phyloP scores from a whole-genome alignment of 53 echinoderm and acorn worm species.

The Holothuria leucospilota region DNA sequence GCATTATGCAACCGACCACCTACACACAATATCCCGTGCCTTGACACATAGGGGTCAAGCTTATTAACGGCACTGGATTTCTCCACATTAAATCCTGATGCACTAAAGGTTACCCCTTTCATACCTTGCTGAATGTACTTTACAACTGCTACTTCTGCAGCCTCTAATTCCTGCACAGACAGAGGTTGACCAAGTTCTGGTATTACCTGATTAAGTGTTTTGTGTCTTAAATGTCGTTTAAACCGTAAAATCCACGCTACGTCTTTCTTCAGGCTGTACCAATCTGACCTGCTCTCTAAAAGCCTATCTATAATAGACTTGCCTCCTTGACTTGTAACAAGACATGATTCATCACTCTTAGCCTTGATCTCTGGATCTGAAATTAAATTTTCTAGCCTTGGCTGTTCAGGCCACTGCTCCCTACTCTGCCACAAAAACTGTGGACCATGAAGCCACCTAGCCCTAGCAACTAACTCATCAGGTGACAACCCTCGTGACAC shows the following conservation, averaged over 20 bases:
- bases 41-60: constrained; percentile 58
- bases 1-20: constrained; percentile 62
- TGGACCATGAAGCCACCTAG: constrained; percentile 72
- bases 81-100: background rate
- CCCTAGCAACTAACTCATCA: constrained; percentile 53
- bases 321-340: background rate
- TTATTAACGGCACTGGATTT: constrained; percentile 49
- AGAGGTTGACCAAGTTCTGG: background rate
- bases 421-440: constrained; percentile 58
- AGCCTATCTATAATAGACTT: constrained; percentile 28
- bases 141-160: constrained; percentile 18
- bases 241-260: constrained; percentile 51
- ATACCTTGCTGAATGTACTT: constrained; percentile 23
- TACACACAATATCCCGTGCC: constrained; percentile 51
- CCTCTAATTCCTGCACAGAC: background rate
- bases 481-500: constrained; percentile 68
- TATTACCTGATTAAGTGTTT: background rate
- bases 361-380: constrained; percentile 51
- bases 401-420: constrained; percentile 46
- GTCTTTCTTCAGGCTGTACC: constrained; percentile 54
- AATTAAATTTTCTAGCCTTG: background rate
- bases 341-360: constrained; percentile 6
- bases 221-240: constrained; percentile 15
- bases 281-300: constrained; percentile 40
- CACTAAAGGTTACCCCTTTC: background rate